These are phyloP conservation scores for Agonopterix alstromeriana DNA, from an alignment of 2,888 invertebrate species.

Conservation along the genomic window DNA sequence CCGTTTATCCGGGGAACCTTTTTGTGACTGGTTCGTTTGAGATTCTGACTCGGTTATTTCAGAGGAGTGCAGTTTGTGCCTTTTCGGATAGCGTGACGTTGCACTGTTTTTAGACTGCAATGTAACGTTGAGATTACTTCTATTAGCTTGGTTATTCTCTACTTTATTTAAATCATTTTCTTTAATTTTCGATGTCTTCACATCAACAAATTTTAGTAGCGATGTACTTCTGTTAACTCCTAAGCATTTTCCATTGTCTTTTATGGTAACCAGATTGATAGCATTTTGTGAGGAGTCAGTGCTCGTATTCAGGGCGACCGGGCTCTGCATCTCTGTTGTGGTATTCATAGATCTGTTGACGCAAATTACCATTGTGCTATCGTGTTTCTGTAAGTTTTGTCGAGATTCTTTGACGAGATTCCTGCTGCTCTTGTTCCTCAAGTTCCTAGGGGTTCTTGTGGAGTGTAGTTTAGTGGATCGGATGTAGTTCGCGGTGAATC, in stretches of 20 bases:
- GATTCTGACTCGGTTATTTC: slow-evolving; percentile 13
- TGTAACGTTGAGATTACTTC: slow-evolving; percentile 37
- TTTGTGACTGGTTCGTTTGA: slow-evolving; percentile 11
- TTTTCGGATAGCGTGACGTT: slow-evolving; percentile 52
- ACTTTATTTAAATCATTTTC: slow-evolving; percentile 7
- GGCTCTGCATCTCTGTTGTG: slow-evolving; percentile 21
- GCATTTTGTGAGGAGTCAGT: slow-evolving; percentile 59
- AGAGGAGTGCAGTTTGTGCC: slow-evolving; percentile 29
- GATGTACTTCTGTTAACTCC: slow-evolving; percentile 45
- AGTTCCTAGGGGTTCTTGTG: slow-evolving; percentile 43
- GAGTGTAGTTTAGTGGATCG: slow-evolving; percentile 61
- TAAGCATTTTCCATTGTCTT: slow-evolving; percentile 32
- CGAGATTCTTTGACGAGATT: slow-evolving; percentile 43
- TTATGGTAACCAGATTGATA: slow-evolving; percentile 40
- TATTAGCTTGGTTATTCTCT: slow-evolving; percentile 9
- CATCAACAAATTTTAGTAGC: slow-evolving; percentile 47
- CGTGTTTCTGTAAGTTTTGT: slow-evolving; percentile 24
- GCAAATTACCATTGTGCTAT: slow-evolving; percentile 38
- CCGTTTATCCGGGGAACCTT: slow-evolving; percentile 8
- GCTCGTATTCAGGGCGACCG: slow-evolving; percentile 40
- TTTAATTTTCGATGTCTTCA: slow-evolving; percentile 24
- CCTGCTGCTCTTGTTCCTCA: slow-evolving; percentile 41
- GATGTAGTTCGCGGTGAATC: slow-evolving; percentile 68
- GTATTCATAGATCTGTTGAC: slow-evolving; percentile 51
- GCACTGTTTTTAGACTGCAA: slow-evolving; percentile 43